These are phyloP conservation scores for Onychomys leucogaster DNA, from an alignment of 2,797 vertebrate species.

Conservation along the genomic window DNA sequence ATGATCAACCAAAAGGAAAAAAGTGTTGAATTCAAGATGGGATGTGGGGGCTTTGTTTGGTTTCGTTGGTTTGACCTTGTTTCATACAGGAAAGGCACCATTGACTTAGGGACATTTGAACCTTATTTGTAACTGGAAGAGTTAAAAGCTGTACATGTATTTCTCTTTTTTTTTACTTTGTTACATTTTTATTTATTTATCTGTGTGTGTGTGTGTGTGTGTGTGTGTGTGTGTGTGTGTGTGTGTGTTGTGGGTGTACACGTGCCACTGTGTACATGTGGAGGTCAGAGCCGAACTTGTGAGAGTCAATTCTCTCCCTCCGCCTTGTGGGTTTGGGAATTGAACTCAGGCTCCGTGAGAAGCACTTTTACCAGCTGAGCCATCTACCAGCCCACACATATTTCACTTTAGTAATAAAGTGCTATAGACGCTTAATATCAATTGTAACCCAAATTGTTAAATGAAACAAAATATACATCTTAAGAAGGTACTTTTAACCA, in stretches of 20 bases:
- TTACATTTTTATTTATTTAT: not conserved
- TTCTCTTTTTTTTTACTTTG: constrained; percentile 13
- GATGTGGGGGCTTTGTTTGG: not conserved
- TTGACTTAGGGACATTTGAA: not conserved
- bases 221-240: not conserved
- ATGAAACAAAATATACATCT: not conserved
- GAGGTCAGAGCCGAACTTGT: too few relatives aligned
- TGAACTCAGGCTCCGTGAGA: too few relatives aligned
- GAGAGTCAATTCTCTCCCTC: too few relatives aligned
- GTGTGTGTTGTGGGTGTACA: too few relatives aligned
- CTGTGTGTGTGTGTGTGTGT: not conserved
- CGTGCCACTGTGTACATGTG: too few relatives aligned
- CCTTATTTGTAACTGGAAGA: constrained; percentile 13
- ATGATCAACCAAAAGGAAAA: not conserved
- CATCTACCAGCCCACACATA: too few relatives aligned
- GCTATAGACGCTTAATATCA: too few relatives aligned
- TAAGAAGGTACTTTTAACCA: constrained; percentile 17
- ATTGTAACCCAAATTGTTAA: too few relatives aligned
- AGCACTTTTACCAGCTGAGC: too few relatives aligned
- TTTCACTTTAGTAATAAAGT: too few relatives aligned
- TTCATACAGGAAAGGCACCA: not conserved
- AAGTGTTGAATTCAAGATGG: not conserved
- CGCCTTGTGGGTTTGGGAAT: too few relatives aligned
- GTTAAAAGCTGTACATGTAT: constrained; percentile 48
- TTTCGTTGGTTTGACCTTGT: not conserved